A percentile compares a stretch with the other conserved stretches of the same genome.
These are phyloP conservation scores for Clostera curtula DNA, from an alignment of 2,888 invertebrate species.

Conservation along the genomic window DNA sequence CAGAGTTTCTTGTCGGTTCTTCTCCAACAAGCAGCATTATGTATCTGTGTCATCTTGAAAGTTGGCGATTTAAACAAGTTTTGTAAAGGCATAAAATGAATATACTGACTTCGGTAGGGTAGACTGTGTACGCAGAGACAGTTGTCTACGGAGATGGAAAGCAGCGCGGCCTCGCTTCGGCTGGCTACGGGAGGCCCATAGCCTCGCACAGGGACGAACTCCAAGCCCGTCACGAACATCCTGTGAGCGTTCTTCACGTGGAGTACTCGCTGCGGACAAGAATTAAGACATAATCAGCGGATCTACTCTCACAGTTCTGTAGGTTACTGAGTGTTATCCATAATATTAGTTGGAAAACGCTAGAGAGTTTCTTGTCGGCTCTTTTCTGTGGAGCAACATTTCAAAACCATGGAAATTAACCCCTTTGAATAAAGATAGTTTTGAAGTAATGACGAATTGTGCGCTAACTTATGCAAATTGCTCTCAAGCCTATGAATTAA, in stretches of 20 bases:
- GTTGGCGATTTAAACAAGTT: background rate
- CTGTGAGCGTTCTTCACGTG: constrained; percentile 91
- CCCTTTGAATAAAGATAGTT: too few relatives aligned
- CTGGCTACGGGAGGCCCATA: constrained; percentile 83
- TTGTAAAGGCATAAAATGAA: background rate
- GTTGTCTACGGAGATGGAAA: constrained; percentile 97
- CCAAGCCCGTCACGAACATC: constrained; percentile 97
- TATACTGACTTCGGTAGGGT: constrained; percentile 82
- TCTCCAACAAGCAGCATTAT: too few relatives aligned
- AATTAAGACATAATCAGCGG: constrained; percentile 3
- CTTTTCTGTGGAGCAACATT: too few relatives aligned
- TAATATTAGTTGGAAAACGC: too few relatives aligned
- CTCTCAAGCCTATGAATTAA: too few relatives aligned
- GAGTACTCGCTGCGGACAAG: constrained; percentile 80
- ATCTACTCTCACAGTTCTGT: background rate
- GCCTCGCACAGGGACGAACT: constrained; percentile 86
- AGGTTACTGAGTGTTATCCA: too few relatives aligned
- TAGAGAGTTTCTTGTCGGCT: too few relatives aligned
- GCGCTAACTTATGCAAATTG: too few relatives aligned
- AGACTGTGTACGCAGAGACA: constrained; percentile 91
- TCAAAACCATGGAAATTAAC: too few relatives aligned
- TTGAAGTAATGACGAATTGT: too few relatives aligned
- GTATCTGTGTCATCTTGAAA: too few relatives aligned
- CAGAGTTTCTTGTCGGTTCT: too few relatives aligned
- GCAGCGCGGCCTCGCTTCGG: constrained; percentile 88